Conservation (phyloP, 2,888 invertebrate genomes). For the Alcis repandata region DNA sequence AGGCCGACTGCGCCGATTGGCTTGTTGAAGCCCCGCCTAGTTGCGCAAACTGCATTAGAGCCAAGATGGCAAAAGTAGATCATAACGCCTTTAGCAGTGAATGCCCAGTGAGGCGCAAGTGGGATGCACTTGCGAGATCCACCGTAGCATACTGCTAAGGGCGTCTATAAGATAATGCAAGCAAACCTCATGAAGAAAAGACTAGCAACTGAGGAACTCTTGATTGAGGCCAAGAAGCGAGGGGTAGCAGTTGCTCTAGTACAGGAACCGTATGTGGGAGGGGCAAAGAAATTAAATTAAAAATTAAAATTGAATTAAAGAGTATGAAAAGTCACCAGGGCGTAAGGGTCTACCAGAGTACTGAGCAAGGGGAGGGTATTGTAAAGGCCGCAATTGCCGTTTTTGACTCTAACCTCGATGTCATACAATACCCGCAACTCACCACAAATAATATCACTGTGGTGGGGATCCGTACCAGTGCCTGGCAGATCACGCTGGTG, state of each 20-base stretch:
- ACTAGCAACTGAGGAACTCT: background rate
- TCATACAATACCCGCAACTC: too few relatives aligned
- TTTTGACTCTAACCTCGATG: too few relatives aligned
- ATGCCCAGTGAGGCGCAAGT: constrained; percentile 2
- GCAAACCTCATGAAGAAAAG: background rate
- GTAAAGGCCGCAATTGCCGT: background rate
- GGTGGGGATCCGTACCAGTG: background rate
- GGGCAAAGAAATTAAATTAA: too few relatives aligned
- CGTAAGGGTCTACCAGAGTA: too few relatives aligned
- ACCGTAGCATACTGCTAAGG: constrained; percentile 7
- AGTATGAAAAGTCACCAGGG: background rate
- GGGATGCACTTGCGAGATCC: background rate
- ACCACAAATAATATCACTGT: constrained; percentile 1
- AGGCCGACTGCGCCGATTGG: constrained; percentile 2
- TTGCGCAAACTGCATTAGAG: background rate
- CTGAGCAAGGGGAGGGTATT: background rate
- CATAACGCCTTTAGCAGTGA: constrained; percentile 16
- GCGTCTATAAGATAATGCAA: background rate
- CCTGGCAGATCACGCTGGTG: background rate
- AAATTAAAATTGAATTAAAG: too few relatives aligned
- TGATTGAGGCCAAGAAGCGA: background rate
- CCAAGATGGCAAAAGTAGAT: background rate
- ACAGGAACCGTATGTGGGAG: constrained; percentile 5
- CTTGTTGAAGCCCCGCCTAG: background rate
- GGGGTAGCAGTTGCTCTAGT: background rate